phyloP scores from a whole-genome alignment of 2,888 invertebrate genomes.

The Adelphocoris suturalis region DNA sequence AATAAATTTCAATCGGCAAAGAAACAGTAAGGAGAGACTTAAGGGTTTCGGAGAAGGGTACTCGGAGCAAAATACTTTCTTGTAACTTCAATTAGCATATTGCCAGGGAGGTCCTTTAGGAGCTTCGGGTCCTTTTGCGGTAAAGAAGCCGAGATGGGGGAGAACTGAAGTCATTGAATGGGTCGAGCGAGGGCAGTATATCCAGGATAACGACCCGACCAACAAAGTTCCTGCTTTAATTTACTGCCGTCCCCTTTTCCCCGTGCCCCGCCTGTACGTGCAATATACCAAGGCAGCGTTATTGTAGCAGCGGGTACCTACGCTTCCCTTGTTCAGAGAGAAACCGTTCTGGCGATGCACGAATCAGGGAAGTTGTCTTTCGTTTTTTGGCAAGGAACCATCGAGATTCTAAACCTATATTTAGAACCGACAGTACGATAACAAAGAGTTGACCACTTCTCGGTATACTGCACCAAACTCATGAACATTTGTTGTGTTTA shows the following conservation, averaged over 20 bases:
- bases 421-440: background rate
- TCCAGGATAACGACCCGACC: constrained; percentile 66
- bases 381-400: background rate
- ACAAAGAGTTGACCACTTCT: background rate
- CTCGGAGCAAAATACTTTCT: constrained; percentile 61
- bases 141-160: constrained; percentile 51
- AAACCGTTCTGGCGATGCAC: background rate
- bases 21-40: constrained; percentile 51
- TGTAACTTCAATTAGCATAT: constrained; percentile 68
- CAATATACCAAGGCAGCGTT: constrained; percentile 56
- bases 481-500: background rate
- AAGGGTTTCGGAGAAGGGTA: constrained; percentile 21
- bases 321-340: background rate
- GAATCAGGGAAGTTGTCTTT: background rate
- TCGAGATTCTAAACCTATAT: background rate
- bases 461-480: background rate
- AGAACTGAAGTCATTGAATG: constrained; percentile 61
- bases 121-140: constrained; percentile 56
- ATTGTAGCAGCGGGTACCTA: constrained; percentile 10
- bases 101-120: constrained; percentile 53
- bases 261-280: constrained; percentile 33
- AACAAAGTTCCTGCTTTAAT: constrained; percentile 70
- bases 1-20: constrained; percentile 71
- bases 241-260: constrained; percentile 67
- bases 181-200: constrained; percentile 67